Percentiles rank a stretch among this genome's conserved stretches.
phyloP scores from a whole-genome alignment of 1,140 invertebrate species.

The Diorhabda elongata region DNA sequence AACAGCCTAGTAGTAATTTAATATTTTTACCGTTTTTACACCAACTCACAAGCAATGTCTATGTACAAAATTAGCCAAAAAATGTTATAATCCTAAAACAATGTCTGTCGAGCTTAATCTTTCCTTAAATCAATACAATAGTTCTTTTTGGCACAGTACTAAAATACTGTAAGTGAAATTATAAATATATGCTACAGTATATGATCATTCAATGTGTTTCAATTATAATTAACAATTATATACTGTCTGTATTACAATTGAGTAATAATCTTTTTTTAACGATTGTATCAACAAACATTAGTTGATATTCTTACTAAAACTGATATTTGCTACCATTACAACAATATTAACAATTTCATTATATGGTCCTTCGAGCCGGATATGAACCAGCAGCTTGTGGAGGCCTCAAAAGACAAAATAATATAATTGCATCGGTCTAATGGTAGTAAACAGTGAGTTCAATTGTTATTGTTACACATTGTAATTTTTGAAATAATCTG shows the following conservation, averaged over 20 bases:
- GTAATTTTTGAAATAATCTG: too few species aligned
- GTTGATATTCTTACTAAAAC: too few species aligned
- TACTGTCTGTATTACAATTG: too few species aligned
- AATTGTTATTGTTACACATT: too few species aligned
- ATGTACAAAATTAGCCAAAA: slow-evolving; percentile 30
- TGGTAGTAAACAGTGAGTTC: too few species aligned
- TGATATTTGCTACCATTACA: slow-evolving; percentile 16
- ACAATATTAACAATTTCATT: background rate
- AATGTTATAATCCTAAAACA: slow-evolving; percentile 3
- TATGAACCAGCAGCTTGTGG: slow-evolving; percentile 6
- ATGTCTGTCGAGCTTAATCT: background rate
- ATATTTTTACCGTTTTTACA: slow-evolving; percentile 32
- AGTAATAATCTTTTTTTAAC: too few species aligned
- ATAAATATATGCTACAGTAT: background rate
- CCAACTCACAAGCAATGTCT: slow-evolving; percentile 32
- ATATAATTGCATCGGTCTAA: too few species aligned
- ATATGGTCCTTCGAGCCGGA: too few species aligned
- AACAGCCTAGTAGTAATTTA: slow-evolving; percentile 38
- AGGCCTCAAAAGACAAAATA: too few species aligned
- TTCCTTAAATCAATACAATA: slow-evolving; percentile 11
- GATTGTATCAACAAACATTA: too few species aligned
- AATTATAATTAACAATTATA: background rate
- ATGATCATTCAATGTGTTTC: background rate
- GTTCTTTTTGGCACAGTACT: slow-evolving; percentile 37
- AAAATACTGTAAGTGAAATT: slow-evolving; percentile 4